These are phyloP conservation scores for Cantharis rustica DNA, from an alignment of 2,888 invertebrate species.

Conservation along the genomic window DNA sequence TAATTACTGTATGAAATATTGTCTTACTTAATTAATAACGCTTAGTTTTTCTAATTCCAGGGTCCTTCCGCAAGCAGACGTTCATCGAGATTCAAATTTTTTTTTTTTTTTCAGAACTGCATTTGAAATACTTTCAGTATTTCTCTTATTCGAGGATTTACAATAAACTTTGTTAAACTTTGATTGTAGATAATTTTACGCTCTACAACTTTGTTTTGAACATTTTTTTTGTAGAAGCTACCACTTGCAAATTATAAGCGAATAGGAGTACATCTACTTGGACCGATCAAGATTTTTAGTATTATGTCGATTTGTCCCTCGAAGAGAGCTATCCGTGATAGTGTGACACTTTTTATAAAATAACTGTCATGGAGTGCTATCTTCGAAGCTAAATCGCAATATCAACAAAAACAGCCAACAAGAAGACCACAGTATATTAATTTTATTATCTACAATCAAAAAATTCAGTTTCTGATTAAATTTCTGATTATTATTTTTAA, in stretches of 20 bases:
- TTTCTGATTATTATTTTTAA: too few species aligned
- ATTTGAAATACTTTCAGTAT: too few species aligned
- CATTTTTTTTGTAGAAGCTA: not conserved
- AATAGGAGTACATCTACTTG: not conserved
- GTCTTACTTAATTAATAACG: not conserved
- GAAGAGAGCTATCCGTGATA: not conserved
- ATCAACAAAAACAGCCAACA: not conserved
- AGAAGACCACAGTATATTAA: not conserved
- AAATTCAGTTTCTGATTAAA: too few species aligned
- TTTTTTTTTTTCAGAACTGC: too few species aligned
- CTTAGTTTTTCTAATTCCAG: not conserved
- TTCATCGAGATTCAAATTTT: too few species aligned
- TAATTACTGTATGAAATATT: slow-evolving; percentile 40
- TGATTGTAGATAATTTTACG: too few species aligned
- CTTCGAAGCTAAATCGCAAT: not conserved
- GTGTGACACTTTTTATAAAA: not conserved
- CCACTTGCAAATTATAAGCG: not conserved
- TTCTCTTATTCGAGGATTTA: too few species aligned
- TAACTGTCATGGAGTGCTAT: not conserved
- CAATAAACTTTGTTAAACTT: too few species aligned
- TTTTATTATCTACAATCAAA: too few species aligned
- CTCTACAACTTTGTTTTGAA: not conserved
- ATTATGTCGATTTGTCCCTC: not conserved
- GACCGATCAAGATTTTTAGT: not conserved
- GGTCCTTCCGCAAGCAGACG: not conserved